Evolutionary conservation across 2,888 invertebrate species (phyloP).

Genomic region (Apodemia zela): DNA sequence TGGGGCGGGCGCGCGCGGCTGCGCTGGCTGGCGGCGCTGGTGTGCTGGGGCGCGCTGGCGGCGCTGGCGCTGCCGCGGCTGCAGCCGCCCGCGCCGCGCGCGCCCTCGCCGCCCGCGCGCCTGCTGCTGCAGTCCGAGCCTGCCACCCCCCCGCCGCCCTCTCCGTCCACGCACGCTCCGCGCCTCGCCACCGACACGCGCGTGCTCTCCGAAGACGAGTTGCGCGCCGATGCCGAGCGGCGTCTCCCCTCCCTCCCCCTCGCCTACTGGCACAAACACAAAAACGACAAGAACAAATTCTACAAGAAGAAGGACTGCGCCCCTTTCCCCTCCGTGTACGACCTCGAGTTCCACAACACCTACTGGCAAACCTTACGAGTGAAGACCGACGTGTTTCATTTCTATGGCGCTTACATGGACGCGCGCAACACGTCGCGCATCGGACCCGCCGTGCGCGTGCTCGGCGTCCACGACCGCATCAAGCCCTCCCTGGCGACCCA

Average conservation of each 20-base stretch:
- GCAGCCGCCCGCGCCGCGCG: constrained; percentile 42
- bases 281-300: constrained; percentile 86
- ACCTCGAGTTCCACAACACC: constrained; percentile 94
- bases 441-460: constrained; percentile 90
- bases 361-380: constrained; percentile 94
- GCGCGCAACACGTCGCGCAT: constrained; percentile 87
- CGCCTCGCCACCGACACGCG: constrained; percentile 48
- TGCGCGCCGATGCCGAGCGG: constrained; percentile 88
- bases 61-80: constrained; percentile 57
- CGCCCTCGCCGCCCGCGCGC: constrained; percentile 35
- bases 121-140: constrained; percentile 39
- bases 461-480: constrained; percentile 94
- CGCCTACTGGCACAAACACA: constrained; percentile 91
- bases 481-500: constrained; percentile 90
- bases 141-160: constrained; percentile 34
- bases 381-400: constrained; percentile 92
- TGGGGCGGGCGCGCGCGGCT: constrained; percentile 52
- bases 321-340: constrained; percentile 92
- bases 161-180: constrained; percentile 40
- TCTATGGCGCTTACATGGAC: constrained; percentile 95
- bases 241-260: constrained; percentile 91
- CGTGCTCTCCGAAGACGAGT: constrained; percentile 84
- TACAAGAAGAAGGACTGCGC: constrained; percentile 87
- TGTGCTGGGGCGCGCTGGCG: constrained; percentile 63
- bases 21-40: constrained; percentile 64